Base-by-base conservation (phyloP, 2,888 invertebrate genomes). In the Stenurella melanura region DNA sequence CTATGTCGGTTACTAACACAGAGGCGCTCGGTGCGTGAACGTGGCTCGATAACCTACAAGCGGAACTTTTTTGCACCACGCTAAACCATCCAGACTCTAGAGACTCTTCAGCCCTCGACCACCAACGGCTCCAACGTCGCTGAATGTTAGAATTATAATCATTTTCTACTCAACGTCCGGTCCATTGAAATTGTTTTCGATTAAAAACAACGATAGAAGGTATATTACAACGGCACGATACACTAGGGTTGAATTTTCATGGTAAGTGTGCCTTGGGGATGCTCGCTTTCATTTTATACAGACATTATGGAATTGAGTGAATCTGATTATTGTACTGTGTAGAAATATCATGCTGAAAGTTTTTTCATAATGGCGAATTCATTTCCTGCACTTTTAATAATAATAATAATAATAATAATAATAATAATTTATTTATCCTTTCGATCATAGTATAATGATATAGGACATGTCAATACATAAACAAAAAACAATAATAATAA, bases 171-270 rank as follows among this genome's bases (percentile, higher is more conserved):
- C 57, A n/a, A 69, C 34, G 26, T 67, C 56, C 67, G 57, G 54
- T n/a, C n/a, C 69, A 57, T 58, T 34, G 57, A 19, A 57, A 69
- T 69, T 58, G 69, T 57, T 69, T 69, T 69, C 69, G 69, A 69
- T 69, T 69, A 69, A 69, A 69, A 69, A 69, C 69, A 69, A 69
- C 69, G 69, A 69, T 69, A 69, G 54, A 17, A 57, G 58, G 69
- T 19, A 57, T 57, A 50, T 50, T 69, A 69, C 69, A 57, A 56
- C 57, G 7, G 34, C 57, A 69, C 18, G 18, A 69, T 69, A 69
- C 69, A 34, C 69, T 19, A 30, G 69, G 56, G 69, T 17, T 56
- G 34, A 69, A 50, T 69, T 69, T 58, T 34, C n/a, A 69, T 57
- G 34, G 30, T 50, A 67, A 26, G n/a, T 57, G 17, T 34, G 26